A percentile compares a stretch with the other conserved stretches of the same genome.
Conservation (phyloP, 2,797 vertebrate genomes). For the Nasua narica region DNA sequence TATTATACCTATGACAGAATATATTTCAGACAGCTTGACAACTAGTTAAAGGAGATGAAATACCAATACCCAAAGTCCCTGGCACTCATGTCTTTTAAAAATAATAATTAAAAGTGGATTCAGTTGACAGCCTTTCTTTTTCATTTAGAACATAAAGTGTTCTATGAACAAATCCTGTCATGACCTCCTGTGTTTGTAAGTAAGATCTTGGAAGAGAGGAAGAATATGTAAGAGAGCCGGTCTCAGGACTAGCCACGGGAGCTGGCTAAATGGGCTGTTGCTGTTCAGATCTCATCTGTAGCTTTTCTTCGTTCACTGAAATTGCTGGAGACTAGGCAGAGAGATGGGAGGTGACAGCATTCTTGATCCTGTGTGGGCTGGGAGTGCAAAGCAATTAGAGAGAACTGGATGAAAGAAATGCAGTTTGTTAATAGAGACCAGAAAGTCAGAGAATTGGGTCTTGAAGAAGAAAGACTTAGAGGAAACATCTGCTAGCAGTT, state of each 20-base stretch:
- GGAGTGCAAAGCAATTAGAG: background rate
- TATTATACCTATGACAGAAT: background rate
- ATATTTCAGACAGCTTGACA: background rate
- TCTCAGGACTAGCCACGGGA: background rate
- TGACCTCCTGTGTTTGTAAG: background rate
- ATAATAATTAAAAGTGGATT: background rate
- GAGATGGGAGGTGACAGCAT: background rate
- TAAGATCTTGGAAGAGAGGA: background rate
- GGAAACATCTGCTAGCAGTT: conserved; percentile 65
- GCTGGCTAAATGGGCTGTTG: background rate
- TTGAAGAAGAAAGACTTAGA: conserved; percentile 17
- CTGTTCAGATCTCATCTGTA: background rate
- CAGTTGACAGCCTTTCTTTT: background rate
- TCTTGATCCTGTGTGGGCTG: conserved; percentile 17
- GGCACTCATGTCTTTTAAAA: background rate
- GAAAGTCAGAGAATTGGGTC: conserved; percentile 16
- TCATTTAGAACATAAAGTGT: background rate
- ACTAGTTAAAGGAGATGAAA: background rate
- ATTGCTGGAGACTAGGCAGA: background rate
- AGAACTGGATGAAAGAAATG: conserved; percentile 23
- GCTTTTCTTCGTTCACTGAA: background rate
- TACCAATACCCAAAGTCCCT: background rate
- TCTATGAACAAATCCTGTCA: background rate
- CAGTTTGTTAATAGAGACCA: conserved; percentile 36
- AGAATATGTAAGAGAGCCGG: background rate